These are phyloP conservation scores for Kryptopterus vitreolus DNA, from an alignment of 2,797 vertebrate genomes.

Conservation along the genomic window DNA sequence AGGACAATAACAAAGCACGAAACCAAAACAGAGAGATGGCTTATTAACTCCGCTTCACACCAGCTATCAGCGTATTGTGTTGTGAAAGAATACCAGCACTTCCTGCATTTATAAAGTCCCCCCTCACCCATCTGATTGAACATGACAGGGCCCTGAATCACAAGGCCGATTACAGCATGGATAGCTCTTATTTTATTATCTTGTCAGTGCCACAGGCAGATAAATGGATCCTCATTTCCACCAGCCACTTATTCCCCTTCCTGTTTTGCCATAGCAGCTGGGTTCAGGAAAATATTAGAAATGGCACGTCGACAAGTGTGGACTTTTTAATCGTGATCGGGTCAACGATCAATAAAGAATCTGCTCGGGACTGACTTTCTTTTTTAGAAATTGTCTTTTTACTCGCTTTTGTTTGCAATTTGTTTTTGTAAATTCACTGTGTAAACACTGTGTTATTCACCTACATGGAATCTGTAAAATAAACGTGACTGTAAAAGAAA, in stretches of 20 bases:
- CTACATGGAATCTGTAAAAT: too few species aligned
- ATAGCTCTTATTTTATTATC: conserved; percentile 70
- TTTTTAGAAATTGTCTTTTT: conserved; percentile 4
- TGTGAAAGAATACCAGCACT: conserved; percentile 52
- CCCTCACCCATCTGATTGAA: conserved; percentile 60
- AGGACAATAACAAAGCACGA: conserved; percentile 14
- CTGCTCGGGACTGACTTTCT: not conserved
- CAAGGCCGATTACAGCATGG: conserved; percentile 64
- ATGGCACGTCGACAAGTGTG: conserved; percentile 44
- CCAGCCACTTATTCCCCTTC: conserved; percentile 58
- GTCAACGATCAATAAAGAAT: conserved; percentile 42
- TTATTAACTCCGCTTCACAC: conserved; percentile 51
- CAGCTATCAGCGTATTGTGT: conserved; percentile 48
- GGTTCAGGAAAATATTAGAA: conserved; percentile 53
- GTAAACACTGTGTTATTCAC: too few species aligned
- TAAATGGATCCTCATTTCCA: conserved; percentile 66
- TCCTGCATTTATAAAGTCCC: conserved; percentile 56
- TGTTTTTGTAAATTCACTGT: not conserved
- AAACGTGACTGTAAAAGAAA: too few species aligned
- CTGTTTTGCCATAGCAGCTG: conserved; percentile 55
- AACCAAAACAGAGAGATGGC: conserved; percentile 30
- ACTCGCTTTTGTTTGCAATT: not conserved
- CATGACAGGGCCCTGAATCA: conserved; percentile 66
- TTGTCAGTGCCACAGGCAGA: conserved; percentile 69
- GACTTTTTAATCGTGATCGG: conserved; percentile 43